Evolutionary conservation across 1,140 invertebrate species (phyloP), one percentile per base, ranked within the genome.

Genomic region (Apis dorsata): DNA sequence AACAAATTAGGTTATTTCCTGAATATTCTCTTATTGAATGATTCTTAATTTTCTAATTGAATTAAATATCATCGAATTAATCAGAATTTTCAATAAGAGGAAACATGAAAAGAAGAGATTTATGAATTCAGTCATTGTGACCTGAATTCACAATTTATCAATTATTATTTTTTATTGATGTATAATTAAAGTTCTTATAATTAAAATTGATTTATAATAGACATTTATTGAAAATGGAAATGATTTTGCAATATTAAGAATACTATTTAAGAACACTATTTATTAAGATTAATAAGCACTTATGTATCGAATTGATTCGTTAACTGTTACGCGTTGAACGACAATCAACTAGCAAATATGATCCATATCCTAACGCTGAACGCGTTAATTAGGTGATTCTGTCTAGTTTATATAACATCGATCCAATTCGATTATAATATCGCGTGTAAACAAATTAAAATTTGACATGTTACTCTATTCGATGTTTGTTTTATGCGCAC

Each of bases 381-480:
- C 57, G 55, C 49, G 68, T 70, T 59, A 70, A 60, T 79, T 70
- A 59, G 65, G 15, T 2, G 76, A 57, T 70, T 51, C 76, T 44
- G 69, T 55, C 73, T 63, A 79, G 69, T 63, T 72, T 71, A 53
- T 60, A 34, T 17, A n/a, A 71, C n/a, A 51, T 13, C 11, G 68
- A 28, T 72, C 21, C 24, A 17, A 53, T 60, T 79, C 44, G 49
- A 72, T 72, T 53, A 55, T 79, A 69, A 68, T 57, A 62, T 63
- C 17, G 70, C 49, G 8, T 51, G 70, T 17, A 63, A 80, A 63
- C 59, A 73, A 73, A 72, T 72, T 51, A n/a, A 79, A 53, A 72
- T 79, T 55, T 28, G 70, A 12, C 44, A 21, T 10, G 59, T n/a
- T 76, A 34, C 51, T 19, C 44, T 24, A 62, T 13, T 13, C 34